phyloP scores from a whole-genome alignment of 2,797 vertebrate genomes.

The Chromobotia macracanthus region DNA sequence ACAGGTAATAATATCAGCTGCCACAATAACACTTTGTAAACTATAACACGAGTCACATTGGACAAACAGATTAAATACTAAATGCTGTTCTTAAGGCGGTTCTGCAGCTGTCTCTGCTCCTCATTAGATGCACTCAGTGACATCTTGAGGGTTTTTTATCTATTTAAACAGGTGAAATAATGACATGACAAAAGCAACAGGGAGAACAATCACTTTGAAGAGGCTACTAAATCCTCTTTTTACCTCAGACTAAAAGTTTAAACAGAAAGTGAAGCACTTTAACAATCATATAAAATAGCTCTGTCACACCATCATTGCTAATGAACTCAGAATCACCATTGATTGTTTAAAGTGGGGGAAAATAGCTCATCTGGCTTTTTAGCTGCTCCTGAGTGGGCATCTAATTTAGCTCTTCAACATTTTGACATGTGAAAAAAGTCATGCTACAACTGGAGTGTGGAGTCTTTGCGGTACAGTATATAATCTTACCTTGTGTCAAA shows the following conservation, averaged over 20 bases:
- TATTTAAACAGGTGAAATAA: conserved; percentile 36
- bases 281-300: conserved; percentile 16
- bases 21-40: conserved; percentile 1
- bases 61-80: background rate
- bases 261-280: conserved; percentile 5
- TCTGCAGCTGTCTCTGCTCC: background rate
- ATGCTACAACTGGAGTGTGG: conserved; percentile 6
- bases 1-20: conserved; percentile 1
- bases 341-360: conserved; percentile 42
- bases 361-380: conserved; percentile 30
- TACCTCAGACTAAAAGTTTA: conserved; percentile 22
- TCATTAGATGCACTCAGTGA: conserved; percentile 24
- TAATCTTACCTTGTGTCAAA: conserved; percentile 4
- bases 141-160: conserved; percentile 16
- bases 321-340: conserved; percentile 41
- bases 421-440: conserved; percentile 34
- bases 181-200: conserved; percentile 25
- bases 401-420: conserved; percentile 42
- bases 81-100: background rate
- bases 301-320: conserved; percentile 11
- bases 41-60: conserved; percentile 13
- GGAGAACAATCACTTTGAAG: conserved; percentile 18
- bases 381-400: conserved; percentile 44
- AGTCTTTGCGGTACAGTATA: background rate
- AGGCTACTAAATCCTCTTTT: conserved; percentile 5